Evolutionary conservation across 2,797 vertebrate genomes (phyloP), one percentile per base, ranked within the genome.

Genomic region (Ctenosaura bakeri): DNA sequence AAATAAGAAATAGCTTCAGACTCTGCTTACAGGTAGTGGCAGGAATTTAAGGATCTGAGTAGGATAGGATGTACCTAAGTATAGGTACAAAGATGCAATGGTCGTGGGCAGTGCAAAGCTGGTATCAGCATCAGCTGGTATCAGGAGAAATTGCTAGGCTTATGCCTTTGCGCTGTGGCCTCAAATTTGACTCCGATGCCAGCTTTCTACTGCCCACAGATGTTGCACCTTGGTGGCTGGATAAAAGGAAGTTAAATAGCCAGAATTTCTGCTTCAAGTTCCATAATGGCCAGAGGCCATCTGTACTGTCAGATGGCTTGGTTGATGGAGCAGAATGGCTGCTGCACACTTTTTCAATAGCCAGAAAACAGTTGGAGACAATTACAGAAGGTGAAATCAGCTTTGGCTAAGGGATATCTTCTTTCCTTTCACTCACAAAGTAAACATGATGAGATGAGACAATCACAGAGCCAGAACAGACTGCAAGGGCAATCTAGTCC

Each of bases 1-100:
- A 90, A 86, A 83, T 59, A 46, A 59, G 16, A 50, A 54, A 38
- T 76, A 76, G 32, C 10, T 82, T 59, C 86, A 76, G 38, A 24
- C 4, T 14, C 54, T 83, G 69, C 46, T 77, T 29, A 64, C 29
- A 54, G 10, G 13, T 5, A 54, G 10, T 54, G 54, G 26, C 42
- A 32, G 29, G 20, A 74, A 71, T 38, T 22, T 74, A 46, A 50
- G 22, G 22, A 50, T 46, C 26, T 78, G n/a, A 78, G 42, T 46
- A 46, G 42, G 42, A 29, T 42, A 50, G 26, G 77, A 26, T 50
- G 24, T 24, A 50, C 42, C 42, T 46, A 6, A 24, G 13, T 77
- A 77, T 2, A 46, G 18, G n/a, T 42, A 32, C 22, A 69, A 32
- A 32, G 10, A 32, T 29, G 4, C 66, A 69, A 32, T 4, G 29